phyloP scores from a whole-genome alignment of 2,113 vertebrate species.

The Datnioides undecimradiatus region DNA sequence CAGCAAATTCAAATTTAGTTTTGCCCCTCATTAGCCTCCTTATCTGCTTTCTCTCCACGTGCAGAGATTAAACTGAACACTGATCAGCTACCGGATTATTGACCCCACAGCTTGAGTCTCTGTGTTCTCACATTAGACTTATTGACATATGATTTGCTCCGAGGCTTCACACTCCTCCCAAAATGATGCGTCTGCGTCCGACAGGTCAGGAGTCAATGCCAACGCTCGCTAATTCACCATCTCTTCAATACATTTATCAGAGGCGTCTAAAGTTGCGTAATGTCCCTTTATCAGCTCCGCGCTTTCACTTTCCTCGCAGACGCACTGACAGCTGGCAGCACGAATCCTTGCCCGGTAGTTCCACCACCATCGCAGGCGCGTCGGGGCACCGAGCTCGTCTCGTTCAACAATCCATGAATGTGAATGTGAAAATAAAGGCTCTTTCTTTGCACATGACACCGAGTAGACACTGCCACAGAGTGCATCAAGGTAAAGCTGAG shows the following conservation, averaged over 20 bases:
- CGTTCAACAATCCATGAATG: slow-evolving; percentile 79
- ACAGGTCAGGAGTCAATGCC: not conserved
- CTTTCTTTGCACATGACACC: slow-evolving; percentile 72
- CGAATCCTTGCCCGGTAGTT: not conserved
- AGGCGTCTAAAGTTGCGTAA: not conserved
- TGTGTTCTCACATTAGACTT: not conserved
- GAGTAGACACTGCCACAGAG: slow-evolving; percentile 73
- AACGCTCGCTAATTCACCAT: not conserved
- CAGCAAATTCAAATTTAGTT: not conserved
- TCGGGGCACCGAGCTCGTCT: slow-evolving; percentile 3
- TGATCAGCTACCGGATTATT: not conserved
- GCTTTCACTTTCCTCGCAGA: not conserved
- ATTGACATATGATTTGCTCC: not conserved
- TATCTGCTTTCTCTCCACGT: not conserved
- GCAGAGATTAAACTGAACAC: not conserved
- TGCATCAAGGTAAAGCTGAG: slow-evolving; percentile 59
- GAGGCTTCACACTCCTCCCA: slow-evolving; percentile 10
- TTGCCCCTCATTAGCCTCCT: not conserved
- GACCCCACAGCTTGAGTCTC: not conserved
- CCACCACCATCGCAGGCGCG: slow-evolving; percentile 34
- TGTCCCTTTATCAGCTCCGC: not conserved
- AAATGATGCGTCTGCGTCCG: not conserved
- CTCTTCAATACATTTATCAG: not conserved
- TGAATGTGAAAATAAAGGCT: slow-evolving; percentile 58
- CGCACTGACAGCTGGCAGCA: not conserved